A percentile compares a stretch with the other conserved stretches of the same genome.
These are phyloP conservation scores for Chironomus riparius DNA, from an alignment of 2,888 invertebrate species.

Conservation along the genomic window DNA sequence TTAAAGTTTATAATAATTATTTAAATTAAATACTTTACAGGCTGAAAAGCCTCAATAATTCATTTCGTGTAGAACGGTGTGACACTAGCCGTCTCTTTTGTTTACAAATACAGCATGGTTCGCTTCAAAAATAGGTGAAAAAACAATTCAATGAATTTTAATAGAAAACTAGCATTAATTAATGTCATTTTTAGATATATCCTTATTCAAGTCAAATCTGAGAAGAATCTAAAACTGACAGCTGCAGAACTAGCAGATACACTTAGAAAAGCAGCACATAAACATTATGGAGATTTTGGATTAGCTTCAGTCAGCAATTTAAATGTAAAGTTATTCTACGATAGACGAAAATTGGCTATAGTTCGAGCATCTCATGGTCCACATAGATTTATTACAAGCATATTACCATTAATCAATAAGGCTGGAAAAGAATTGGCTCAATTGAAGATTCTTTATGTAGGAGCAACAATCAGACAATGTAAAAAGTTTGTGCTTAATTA, in stretches of 20 bases:
- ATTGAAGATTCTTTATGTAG: slow-evolving; percentile 59
- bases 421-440: slow-evolving; percentile 53
- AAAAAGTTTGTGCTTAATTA: slow-evolving; percentile 62
- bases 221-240: not conserved
- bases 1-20: too few species aligned
- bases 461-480: slow-evolving; percentile 71
- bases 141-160: slow-evolving; percentile 16
- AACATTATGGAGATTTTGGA: slow-evolving; percentile 68
- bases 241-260: slow-evolving; percentile 6
- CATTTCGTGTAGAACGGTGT: too few species aligned
- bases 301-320: slow-evolving; percentile 59
- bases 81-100: not conserved
- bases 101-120: slow-evolving; percentile 44
- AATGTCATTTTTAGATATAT: slow-evolving; percentile 49
- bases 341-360: slow-evolving; percentile 63
- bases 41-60: too few species aligned
- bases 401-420: slow-evolving; percentile 55
- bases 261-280: slow-evolving; percentile 42
- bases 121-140: slow-evolving; percentile 58
- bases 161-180: not conserved
- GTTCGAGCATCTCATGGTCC: slow-evolving; percentile 65
- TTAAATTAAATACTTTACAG: too few species aligned
- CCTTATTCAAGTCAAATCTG: slow-evolving; percentile 51
- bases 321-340: slow-evolving; percentile 69
- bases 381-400: slow-evolving; percentile 59